Evolutionary conservation across 2,888 invertebrate species (phyloP).

Genomic region (Eilema sororculum): DNA sequence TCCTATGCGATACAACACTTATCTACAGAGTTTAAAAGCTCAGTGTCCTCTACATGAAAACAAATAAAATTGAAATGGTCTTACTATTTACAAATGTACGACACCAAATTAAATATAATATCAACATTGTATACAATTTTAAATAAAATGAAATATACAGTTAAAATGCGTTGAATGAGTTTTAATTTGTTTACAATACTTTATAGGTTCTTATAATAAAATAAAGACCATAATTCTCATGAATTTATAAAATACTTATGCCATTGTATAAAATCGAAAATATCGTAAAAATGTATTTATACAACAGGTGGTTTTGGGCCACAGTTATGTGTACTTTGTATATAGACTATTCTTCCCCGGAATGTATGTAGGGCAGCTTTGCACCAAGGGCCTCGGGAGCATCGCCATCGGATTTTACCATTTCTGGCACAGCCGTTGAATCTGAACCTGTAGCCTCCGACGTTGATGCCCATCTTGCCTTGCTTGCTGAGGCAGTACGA

Average conservation of each 20-base stretch:
- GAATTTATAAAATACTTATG: constrained; percentile 34
- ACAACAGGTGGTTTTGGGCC: constrained; percentile 76
- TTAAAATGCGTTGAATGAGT: constrained; percentile 6
- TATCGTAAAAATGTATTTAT: constrained; percentile 18
- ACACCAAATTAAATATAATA: neutral
- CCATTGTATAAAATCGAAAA: constrained; percentile 16
- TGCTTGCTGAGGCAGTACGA: constrained; percentile 85
- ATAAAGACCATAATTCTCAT: constrained; percentile 15
- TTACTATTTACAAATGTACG: neutral
- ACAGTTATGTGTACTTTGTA: constrained; percentile 81
- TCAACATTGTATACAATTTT: neutral
- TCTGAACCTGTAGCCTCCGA: constrained; percentile 80
- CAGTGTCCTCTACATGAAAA: neutral
- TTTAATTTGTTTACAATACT: constrained; percentile 20
- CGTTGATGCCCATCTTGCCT: constrained; percentile 84
- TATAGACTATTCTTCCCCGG: constrained; percentile 80
- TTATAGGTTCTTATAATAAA: constrained; percentile 26
- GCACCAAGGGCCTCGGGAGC: constrained; percentile 83
- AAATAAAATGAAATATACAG: neutral
- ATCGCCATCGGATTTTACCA: constrained; percentile 82
- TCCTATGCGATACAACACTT: neutral
- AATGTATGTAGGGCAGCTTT: constrained; percentile 82
- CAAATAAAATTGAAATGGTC: neutral
- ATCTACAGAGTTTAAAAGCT: neutral
- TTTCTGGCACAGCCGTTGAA: constrained; percentile 83